Conservation (phyloP, 2,113 vertebrate genomes). For the Crotalus tigris region DNA sequence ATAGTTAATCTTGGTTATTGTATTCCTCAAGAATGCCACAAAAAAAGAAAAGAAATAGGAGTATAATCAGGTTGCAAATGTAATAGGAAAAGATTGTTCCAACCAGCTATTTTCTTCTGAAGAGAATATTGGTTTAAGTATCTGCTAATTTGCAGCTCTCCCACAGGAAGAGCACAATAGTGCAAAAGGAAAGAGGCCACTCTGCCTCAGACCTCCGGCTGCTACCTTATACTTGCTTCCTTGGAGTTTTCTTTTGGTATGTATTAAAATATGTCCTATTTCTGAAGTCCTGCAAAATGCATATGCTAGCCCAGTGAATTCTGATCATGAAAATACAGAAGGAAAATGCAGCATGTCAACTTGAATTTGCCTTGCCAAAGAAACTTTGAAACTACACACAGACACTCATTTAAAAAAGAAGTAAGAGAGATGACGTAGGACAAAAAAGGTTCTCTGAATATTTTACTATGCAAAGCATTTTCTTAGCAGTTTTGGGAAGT, state of each 20-base stretch:
- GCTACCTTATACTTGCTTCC: slow-evolving; percentile 2
- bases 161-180: slow-evolving; percentile 14
- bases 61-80: slow-evolving; percentile 38
- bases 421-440: not conserved
- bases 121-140: slow-evolving; percentile 36
- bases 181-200: slow-evolving; percentile 3
- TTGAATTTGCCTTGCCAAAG: not conserved
- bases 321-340: not conserved
- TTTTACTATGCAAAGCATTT: not conserved
- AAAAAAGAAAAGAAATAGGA: not conserved
- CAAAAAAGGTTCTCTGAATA: not conserved
- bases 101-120: slow-evolving; percentile 40
- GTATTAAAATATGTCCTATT: slow-evolving; percentile 23
- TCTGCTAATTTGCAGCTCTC: slow-evolving; percentile 25
- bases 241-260: not conserved
- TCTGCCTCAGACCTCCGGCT: not conserved
- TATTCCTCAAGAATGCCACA: slow-evolving; percentile 27
- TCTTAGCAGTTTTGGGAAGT: not conserved
- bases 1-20: slow-evolving; percentile 38
- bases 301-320: not conserved
- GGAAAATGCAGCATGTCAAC: not conserved
- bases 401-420: not conserved
- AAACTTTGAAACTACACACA: not conserved
- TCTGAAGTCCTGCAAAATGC: not conserved
- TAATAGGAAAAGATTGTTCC: slow-evolving; percentile 32